Percentiles rank a stretch among this genome's conserved stretches.
These are phyloP conservation scores for Brachionus plicatilis DNA, from an alignment of 1,140 invertebrate genomes.

Conservation along the genomic window DNA sequence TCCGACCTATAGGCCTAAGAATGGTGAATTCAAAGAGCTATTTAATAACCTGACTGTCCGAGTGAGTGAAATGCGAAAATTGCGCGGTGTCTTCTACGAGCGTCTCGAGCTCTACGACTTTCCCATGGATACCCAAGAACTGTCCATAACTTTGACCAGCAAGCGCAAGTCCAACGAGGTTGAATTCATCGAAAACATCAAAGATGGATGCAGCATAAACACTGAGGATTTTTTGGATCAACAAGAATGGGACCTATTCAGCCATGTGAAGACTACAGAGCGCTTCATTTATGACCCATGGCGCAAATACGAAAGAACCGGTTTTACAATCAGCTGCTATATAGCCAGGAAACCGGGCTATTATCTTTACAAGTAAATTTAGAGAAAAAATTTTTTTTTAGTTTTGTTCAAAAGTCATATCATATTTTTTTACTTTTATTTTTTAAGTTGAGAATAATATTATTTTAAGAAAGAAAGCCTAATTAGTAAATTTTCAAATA, in stretches of 20 bases:
- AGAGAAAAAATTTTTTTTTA: neutral
- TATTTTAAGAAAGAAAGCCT: no score
- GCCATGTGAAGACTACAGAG: slow-evolving; percentile 13
- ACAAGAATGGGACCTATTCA: slow-evolving; percentile 39
- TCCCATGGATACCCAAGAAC: slow-evolving; percentile 36
- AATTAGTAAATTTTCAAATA: no score
- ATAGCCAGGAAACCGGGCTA: slow-evolving; percentile 38
- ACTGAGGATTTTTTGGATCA: slow-evolving; percentile 40
- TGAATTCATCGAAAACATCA: neutral
- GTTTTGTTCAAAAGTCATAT: no score
- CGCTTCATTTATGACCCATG: neutral
- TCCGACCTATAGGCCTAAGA: slow-evolving; percentile 7
- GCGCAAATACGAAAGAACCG: slow-evolving; percentile 12
- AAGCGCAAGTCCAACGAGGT: neutral
- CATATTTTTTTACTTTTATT: no score
- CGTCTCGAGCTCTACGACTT: slow-evolving; percentile 32
- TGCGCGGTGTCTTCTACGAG: slow-evolving; percentile 31
- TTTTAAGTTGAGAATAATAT: no score
- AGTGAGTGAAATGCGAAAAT: slow-evolving; percentile 10
- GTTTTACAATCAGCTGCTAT: slow-evolving; percentile 3
- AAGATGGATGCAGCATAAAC: slow-evolving; percentile 18
- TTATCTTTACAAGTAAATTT: slow-evolving; percentile 37
- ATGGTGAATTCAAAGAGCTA: slow-evolving; percentile 9
- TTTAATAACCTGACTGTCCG: neutral
- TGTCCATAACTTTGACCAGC: slow-evolving; percentile 28